Conservation (phyloP, 2,113 vertebrate genomes). For the Arenaria interpres region DNA sequence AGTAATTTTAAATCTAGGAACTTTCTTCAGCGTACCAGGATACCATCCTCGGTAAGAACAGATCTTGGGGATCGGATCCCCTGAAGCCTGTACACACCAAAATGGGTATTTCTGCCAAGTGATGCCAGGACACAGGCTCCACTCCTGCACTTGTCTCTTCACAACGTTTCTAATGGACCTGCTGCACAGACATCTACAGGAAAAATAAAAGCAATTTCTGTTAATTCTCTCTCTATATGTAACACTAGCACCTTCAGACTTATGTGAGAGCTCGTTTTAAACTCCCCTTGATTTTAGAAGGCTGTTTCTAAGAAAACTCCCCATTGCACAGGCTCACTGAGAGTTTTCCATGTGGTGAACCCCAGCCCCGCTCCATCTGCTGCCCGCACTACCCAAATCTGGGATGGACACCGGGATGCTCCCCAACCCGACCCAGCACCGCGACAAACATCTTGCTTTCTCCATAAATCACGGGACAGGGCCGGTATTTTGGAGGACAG, state of each 20-base stretch:
- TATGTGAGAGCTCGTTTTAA: rapidly evolving
- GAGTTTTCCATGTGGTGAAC: neutral
- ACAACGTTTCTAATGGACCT: neutral
- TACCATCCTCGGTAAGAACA: neutral
- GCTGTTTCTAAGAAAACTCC: neutral
- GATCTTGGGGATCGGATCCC: neutral
- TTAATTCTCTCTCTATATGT: neutral
- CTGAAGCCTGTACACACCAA: neutral
- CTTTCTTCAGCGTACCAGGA: neutral
- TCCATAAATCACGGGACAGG: rapidly evolving
- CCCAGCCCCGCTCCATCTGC: neutral
- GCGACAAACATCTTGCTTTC: rapidly evolving
- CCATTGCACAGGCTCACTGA: rapidly evolving
- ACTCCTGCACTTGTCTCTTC: neutral
- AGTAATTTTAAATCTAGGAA: conserved; percentile 14
- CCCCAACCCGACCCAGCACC: neutral
- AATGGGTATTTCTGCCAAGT: neutral
- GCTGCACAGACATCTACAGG: neutral
- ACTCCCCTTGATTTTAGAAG: neutral
- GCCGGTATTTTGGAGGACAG: neutral
- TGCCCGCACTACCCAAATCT: neutral
- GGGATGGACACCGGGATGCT: rapidly evolving
- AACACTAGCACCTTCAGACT: neutral
- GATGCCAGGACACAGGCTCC: neutral
- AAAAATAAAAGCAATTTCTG: neutral